Evolutionary conservation across 2,113 vertebrate species (phyloP).

Genomic region (Turnix velox): DNA sequence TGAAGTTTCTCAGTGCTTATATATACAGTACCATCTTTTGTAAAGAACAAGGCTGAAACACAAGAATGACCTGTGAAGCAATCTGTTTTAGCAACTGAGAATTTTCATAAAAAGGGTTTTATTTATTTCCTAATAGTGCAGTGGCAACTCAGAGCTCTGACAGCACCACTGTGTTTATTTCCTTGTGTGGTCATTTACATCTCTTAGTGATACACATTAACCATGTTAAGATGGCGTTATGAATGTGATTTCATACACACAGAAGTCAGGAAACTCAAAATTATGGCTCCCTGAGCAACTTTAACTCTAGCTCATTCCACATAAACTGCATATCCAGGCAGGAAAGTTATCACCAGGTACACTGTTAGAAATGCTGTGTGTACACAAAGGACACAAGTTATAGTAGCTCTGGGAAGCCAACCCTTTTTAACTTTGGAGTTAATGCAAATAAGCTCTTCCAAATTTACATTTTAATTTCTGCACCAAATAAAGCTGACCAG

Average conservation of each 20-base stretch:
- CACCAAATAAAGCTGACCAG: neutral
- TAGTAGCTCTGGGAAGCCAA: constrained; percentile 7
- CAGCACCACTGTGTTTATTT: constrained; percentile 10
- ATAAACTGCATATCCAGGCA: constrained; percentile 34
- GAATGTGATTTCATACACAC: constrained; percentile 15
- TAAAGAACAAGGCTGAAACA: neutral
- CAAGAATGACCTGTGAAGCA: neutral
- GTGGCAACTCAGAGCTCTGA: neutral
- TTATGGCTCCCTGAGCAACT: constrained; percentile 56
- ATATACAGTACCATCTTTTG: neutral
- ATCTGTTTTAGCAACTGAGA: neutral
- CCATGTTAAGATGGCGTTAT: constrained; percentile 33
- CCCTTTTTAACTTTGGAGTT: neutral
- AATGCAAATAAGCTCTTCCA: neutral
- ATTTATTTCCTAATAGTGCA: constrained; percentile 13
- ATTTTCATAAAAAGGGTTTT: neutral
- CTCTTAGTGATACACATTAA: constrained; percentile 26
- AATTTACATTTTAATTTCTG: constrained; percentile 4
- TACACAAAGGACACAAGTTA: constrained; percentile 12
- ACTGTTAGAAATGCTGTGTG: neutral
- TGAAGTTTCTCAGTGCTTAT: neutral
- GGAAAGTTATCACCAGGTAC: constrained; percentile 19
- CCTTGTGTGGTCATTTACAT: constrained; percentile 45
- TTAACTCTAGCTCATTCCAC: constrained; percentile 25
- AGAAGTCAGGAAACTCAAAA: constrained; percentile 32